Evolutionary conservation across 2,113 vertebrate genomes (phyloP).

Genomic region (Ailuropoda melanoleuca): DNA sequence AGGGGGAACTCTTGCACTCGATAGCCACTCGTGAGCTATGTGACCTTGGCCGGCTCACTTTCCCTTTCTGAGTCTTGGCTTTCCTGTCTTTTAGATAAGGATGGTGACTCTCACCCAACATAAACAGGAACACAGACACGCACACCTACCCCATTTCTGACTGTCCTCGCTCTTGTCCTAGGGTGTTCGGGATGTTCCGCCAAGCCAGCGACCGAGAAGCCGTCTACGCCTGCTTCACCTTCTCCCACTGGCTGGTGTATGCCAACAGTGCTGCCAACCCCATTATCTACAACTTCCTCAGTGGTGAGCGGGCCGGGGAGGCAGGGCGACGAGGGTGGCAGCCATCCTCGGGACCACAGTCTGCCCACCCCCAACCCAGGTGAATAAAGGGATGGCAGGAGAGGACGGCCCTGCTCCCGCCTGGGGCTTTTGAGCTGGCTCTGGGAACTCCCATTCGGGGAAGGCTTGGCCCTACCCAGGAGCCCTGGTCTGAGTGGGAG

Average conservation of each 20-base stretch:
- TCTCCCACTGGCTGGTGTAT: conserved; percentile 82
- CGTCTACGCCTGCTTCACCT: conserved; percentile 79
- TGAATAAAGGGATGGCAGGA: background rate
- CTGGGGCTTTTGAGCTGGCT: background rate
- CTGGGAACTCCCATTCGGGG: background rate
- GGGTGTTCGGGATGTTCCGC: conserved; percentile 78
- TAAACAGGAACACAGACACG: too few relatives aligned
- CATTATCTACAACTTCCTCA: conserved; percentile 82
- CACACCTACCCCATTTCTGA: background rate
- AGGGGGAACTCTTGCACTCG: background rate
- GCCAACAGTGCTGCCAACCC: conserved; percentile 80
- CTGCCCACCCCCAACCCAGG: background rate
- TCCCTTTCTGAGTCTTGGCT: background rate
- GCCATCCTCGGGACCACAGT: background rate
- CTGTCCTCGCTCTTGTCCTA: background rate
- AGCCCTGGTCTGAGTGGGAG: background rate
- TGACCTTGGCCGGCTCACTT: background rate
- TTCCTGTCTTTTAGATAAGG: background rate
- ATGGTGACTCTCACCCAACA: background rate
- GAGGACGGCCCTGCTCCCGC: background rate
- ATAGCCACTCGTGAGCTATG: background rate
- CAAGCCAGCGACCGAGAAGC: conserved; percentile 76
- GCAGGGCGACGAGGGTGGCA: background rate
- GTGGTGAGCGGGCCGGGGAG: conserved; percentile 65
- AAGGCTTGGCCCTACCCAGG: background rate